Conservation (phyloP, 2,797 vertebrate genomes). For the Microctenopoma stevenorrisi region DNA sequence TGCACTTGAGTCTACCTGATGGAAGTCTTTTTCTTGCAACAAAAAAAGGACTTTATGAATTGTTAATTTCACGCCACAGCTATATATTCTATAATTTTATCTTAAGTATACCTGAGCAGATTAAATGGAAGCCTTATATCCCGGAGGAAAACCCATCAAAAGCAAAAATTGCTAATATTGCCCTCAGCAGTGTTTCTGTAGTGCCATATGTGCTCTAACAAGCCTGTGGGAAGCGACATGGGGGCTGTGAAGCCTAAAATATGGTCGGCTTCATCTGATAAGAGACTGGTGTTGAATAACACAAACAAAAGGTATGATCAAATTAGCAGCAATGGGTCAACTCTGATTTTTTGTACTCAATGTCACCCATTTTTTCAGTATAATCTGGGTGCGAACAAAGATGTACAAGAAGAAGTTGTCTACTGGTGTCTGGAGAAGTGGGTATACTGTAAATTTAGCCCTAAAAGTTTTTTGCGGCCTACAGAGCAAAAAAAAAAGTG, state of each 20-base stretch:
- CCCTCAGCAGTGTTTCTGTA: conserved; percentile 53
- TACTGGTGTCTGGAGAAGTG: too few species aligned
- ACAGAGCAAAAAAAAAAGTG: too few species aligned
- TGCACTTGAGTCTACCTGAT: conserved; percentile 17
- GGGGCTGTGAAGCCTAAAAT: conserved; percentile 67
- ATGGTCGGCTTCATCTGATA: conserved; percentile 53
- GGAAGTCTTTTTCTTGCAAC: neutral
- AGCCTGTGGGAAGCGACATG: conserved; percentile 57
- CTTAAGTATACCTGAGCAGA: conserved; percentile 26
- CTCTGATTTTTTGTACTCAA: conserved; percentile 18
- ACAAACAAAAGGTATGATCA: conserved; percentile 31
- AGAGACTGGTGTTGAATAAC: conserved; percentile 38
- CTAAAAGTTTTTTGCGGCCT: too few species aligned
- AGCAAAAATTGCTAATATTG: conserved; percentile 57
- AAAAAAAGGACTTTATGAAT: conserved; percentile 17
- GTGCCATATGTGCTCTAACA: conserved; percentile 61
- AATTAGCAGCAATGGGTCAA: conserved; percentile 24
- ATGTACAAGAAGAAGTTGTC: too few species aligned
- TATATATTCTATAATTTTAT: conserved; percentile 1
- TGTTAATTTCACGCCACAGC: conserved; percentile 11
- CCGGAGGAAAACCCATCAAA: conserved; percentile 33
- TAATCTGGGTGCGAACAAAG: too few species aligned
- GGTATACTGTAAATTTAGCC: too few species aligned
- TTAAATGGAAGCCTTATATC: conserved; percentile 8
- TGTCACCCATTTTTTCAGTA: neutral